Percentiles rank a stretch among this genome's conserved stretches.
phyloP scores from a whole-genome alignment of 2,888 invertebrate species.

The Mimas tiliae region DNA sequence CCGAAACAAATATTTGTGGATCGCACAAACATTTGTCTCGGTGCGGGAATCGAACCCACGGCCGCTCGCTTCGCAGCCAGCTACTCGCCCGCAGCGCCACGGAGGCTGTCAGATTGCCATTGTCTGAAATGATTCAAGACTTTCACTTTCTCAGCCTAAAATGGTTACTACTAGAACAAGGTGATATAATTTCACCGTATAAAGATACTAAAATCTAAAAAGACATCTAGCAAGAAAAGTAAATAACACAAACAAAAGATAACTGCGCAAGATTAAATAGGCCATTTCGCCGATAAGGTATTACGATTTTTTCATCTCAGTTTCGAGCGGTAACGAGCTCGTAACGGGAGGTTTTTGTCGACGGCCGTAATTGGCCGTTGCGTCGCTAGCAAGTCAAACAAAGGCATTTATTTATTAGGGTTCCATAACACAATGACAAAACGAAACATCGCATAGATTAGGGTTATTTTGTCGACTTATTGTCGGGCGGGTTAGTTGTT shows the following conservation, averaged over 20 bases:
- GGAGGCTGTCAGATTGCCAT: too few relatives aligned
- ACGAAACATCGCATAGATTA: slow-evolving; percentile 16
- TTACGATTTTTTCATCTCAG: slow-evolving; percentile 29
- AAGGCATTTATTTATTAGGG: slow-evolving; percentile 40
- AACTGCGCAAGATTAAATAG: slow-evolving; percentile 21
- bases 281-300: slow-evolving; percentile 16
- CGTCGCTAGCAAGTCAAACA: slow-evolving; percentile 38
- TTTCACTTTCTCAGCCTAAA: too few relatives aligned
- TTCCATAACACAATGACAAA: slow-evolving; percentile 27
- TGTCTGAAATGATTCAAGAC: too few relatives aligned
- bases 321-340: slow-evolving; percentile 36
- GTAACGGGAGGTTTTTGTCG: slow-evolving; percentile 37
- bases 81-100: too few relatives aligned
- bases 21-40: too few relatives aligned
- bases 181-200: too few relatives aligned
- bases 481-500: neutral
- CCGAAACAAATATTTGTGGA: too few relatives aligned
- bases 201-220: neutral
- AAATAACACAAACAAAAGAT: slow-evolving; percentile 18
- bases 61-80: too few relatives aligned
- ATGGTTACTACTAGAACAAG: too few relatives aligned
- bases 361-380: slow-evolving; percentile 40
- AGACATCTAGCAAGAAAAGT: neutral
- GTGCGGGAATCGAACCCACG: too few relatives aligned
- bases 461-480: neutral